Base-by-base conservation (phyloP, 2,113 vertebrate genomes). In the Solea senegalensis region DNA sequence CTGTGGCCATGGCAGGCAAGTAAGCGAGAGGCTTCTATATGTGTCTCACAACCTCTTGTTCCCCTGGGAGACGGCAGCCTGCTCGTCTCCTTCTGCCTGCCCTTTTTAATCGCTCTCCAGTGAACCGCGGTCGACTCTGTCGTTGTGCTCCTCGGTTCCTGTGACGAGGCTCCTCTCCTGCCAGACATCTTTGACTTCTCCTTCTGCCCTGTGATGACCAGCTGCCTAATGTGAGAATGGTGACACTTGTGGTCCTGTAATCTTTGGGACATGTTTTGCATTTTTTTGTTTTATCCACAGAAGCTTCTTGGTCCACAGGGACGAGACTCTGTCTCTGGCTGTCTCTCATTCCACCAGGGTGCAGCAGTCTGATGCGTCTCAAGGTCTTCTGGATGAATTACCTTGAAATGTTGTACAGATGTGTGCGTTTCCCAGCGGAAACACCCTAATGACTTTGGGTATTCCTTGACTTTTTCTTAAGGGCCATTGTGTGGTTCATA, bases 101-200 rank as follows among this genome's bases (percentile, higher is more conserved):
- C 61, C 76, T 68, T 83, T 72, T 83, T 81, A 81, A 81, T 86
- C 44, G 52, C 83, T 83, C 52, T 53, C 63, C 66, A 63, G 59
- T 88, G 83, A 86, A 82, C 81, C 62, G 3, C 57, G 65, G 81
- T 81, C 67, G 64, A 52, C 72, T 66, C 56, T 61, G 50, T 73
- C 58, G n/a, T 14, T 50, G 21, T 7, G 54, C 76, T 72, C 75
- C 71, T 70, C 51, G 39, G 69, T 72, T 72, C 69, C 52, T 12
- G 55, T 34, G 52, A 73, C 26, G n/a, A 50, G 13, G 63, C 52
- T 56, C n/a, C 71, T 65, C 60, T 72, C 65, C 65, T 69, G 63
- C 56, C 76, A 84, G 76, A 72, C 62, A 43, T 69, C 63, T 76
- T 52, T 64, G 7, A 10, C 45, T 28, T 16, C 57, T 78, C 71